Base-by-base conservation (phyloP, 2,888 invertebrate species). In the Dynastes grantii region DNA sequence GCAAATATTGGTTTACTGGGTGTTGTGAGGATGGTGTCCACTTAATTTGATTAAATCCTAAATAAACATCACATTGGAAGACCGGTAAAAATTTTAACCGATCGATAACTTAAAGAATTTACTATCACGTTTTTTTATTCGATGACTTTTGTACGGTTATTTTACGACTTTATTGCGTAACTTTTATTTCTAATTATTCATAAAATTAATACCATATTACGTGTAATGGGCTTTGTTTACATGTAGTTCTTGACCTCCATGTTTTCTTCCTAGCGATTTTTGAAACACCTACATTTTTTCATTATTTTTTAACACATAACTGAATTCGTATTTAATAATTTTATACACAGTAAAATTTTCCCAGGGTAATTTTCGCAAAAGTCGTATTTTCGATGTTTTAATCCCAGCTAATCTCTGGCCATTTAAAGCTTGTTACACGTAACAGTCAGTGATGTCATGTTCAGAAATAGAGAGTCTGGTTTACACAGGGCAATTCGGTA, bases 381-480 rank as follows among this genome's bases (percentile, higher is more conserved):
- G n/a, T 11, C 13, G 13, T 13, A 6, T 45, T 75, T n/a, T n/a
- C n/a, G n/a, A n/a, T n/a, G n/a, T n/a, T n/a, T n/a, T n/a, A n/a
- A n/a, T n/a, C 61, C 27, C 73, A 61, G 73, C 73, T 75, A 63
- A 80, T 45, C 81, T 81, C 89, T 87, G 88, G 89, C 91, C 91
- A 90, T 91, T 91, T 91, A 90, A 91, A 91, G 91, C 90, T 90
- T 89, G 90, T 90, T 89, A 90, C 90, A 90, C 90, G 90, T 90
- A 90, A 90, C 83, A 79, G 89, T 88, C 89, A 89, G 89, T 91
- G 91, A 91, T 91, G 91, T 91, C 91, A 91, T 76, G 90, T 89
- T 90, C 90, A 90, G 90, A 91, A 91, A 91, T 91, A 91, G 91
- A 90, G 87, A 88, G 89, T 85, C 87, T 87, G 87, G 77, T 82